Percentiles rank a stretch among this genome's conserved stretches.
These are phyloP conservation scores for Tiphia femorata DNA, from an alignment of 2,888 invertebrate genomes.

Conservation along the genomic window DNA sequence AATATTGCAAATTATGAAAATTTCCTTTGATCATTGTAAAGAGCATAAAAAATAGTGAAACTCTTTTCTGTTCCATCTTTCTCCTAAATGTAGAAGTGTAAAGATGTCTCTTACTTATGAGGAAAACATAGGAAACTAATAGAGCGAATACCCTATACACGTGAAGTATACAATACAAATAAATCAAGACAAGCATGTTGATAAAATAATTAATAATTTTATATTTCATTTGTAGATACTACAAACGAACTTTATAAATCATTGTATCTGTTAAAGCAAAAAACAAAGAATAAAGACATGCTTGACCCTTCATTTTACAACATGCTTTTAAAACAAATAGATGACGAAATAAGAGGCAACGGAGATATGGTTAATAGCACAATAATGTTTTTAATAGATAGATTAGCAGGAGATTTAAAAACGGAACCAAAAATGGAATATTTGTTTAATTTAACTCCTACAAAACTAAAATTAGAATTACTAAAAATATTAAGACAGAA, in stretches of 20 bases:
- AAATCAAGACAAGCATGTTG: background rate
- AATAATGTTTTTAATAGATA: conserved; percentile 36
- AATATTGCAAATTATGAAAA: no score
- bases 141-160: no score
- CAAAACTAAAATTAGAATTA: conserved; percentile 36
- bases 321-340: conserved; percentile 66
- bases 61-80: no score
- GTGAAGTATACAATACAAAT: background rate
- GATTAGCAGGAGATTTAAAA: conserved; percentile 39
- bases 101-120: no score
- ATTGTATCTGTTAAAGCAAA: conserved; percentile 18
- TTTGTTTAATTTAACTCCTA: conserved; percentile 30
- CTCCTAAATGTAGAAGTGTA: no score
- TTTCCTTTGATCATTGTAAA: no score
- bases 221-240: conserved; percentile 26
- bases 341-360: conserved; percentile 67
- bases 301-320: conserved; percentile 67
- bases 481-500: conserved; percentile 44
- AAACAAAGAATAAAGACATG: conserved; percentile 36
- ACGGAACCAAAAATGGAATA: conserved; percentile 38
- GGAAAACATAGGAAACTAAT: no score
- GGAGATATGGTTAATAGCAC: conserved; percentile 35
- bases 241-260: conserved; percentile 34
- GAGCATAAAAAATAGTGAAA: no score
- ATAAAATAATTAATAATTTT: conserved; percentile 7